These are phyloP conservation scores for Papilio dardanus DNA, from an alignment of 1,140 invertebrate species.

Conservation along the genomic window DNA sequence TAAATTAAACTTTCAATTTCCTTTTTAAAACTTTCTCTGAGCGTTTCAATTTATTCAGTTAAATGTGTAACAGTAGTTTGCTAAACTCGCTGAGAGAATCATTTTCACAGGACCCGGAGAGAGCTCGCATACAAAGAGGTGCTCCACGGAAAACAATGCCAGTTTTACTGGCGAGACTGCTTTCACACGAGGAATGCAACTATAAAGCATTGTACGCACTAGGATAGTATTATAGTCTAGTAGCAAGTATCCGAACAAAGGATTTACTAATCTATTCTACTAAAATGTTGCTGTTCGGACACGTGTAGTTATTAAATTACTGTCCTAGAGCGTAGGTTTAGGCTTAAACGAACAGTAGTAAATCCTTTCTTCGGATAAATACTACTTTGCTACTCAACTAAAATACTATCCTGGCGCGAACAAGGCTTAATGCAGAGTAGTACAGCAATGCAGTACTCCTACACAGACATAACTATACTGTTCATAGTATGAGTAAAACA, in stretches of 20 bases:
- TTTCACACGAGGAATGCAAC: neutral
- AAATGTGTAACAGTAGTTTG: conserved; percentile 35
- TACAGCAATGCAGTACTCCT: neutral
- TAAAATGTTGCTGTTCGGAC: no score
- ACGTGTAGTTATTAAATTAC: no score
- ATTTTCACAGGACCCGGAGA: conserved; percentile 18
- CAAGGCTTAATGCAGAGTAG: neutral
- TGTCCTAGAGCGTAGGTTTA: no score
- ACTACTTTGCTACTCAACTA: no score
- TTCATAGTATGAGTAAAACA: neutral
- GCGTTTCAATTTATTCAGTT: conserved; percentile 36
- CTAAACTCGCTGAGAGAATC: conserved; percentile 11
- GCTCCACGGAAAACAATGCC: conserved; percentile 26
- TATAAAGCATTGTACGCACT: no score
- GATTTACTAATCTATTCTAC: no score
- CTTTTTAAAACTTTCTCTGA: conserved; percentile 25
- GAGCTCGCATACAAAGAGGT: conserved; percentile 18
- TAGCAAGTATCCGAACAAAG: no score
- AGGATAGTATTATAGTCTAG: no score
- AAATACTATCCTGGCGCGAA: no score
- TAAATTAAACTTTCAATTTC: conserved; percentile 33
- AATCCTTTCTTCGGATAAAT: no score
- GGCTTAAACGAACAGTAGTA: no score
- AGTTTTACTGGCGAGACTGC: conserved; percentile 31
- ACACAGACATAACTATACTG: neutral